A percentile compares a stretch with the other conserved stretches of the same genome.
Conservation (phyloP, 1,140 invertebrate genomes). For the Daktulosphaira vitifoliae region DNA sequence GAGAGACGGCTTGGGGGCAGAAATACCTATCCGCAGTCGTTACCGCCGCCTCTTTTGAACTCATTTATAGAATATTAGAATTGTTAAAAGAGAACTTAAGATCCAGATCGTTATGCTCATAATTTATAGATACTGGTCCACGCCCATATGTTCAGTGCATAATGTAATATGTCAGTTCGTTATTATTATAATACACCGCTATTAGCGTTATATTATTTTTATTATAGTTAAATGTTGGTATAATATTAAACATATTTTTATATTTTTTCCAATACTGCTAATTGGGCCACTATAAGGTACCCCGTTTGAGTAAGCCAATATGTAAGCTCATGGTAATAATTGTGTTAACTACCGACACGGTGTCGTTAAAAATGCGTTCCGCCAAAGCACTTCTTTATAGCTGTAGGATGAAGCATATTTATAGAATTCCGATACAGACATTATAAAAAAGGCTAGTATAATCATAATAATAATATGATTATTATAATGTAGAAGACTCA, state of each 20-base stretch:
- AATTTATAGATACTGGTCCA: slow-evolving; percentile 30
- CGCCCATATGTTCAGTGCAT: slow-evolving; percentile 26
- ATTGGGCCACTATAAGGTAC: slow-evolving; percentile 3
- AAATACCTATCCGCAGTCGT: slow-evolving; percentile 10
- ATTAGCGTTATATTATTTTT: slow-evolving; percentile 1
- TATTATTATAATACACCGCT: neutral
- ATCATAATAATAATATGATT: too few relatives aligned
- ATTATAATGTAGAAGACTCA: too few relatives aligned
- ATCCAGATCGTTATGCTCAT: slow-evolving; percentile 25
- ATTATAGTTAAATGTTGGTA: neutral
- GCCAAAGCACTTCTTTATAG: too few relatives aligned
- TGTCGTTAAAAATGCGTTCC: too few relatives aligned
- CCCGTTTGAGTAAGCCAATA: too few relatives aligned
- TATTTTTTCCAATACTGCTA: neutral
- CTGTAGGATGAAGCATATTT: too few relatives aligned
- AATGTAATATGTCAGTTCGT: neutral
- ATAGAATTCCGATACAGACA: too few relatives aligned
- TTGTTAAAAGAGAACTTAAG: slow-evolving; percentile 21
- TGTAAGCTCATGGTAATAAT: too few relatives aligned
- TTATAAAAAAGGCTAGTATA: too few relatives aligned
- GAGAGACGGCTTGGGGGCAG: neutral
- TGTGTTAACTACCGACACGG: too few relatives aligned
- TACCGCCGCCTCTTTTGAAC: slow-evolving; percentile 26
- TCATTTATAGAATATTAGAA: slow-evolving; percentile 1
- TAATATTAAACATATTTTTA: slow-evolving; percentile 8